These are phyloP conservation scores for Drosophila bunnanda DNA, from an alignment of 2,888 invertebrate genomes.

Conservation along the genomic window DNA sequence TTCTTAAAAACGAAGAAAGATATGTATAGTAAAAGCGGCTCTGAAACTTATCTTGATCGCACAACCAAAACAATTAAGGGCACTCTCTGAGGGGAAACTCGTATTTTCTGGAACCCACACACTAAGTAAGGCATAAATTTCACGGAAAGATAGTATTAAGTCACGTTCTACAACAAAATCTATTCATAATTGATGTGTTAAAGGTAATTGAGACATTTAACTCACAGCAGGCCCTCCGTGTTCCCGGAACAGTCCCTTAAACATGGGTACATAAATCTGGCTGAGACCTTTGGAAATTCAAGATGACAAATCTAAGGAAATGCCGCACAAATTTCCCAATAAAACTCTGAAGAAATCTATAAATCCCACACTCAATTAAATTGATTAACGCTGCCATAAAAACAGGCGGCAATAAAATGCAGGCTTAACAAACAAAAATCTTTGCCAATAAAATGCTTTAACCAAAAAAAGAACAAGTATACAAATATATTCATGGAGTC, in stretches of 20 bases:
- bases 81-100: background rate
- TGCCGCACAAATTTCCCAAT: constrained; percentile 1
- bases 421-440: constrained; percentile 45
- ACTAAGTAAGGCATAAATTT: constrained; percentile 14
- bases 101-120: constrained; percentile 15
- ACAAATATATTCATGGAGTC: constrained; percentile 23
- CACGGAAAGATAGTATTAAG: constrained; percentile 13
- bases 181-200: constrained; percentile 10
- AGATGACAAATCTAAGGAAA: constrained; percentile 28
- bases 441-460: constrained; percentile 61
- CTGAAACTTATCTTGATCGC: constrained; percentile 36
- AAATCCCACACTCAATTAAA: constrained; percentile 57
- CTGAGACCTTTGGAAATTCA: constrained; percentile 9
- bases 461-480: constrained; percentile 23
- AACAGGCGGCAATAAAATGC: constrained; percentile 30
- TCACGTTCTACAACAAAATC: constrained; percentile 22
- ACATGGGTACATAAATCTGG: constrained; percentile 11
- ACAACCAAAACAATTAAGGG: constrained; percentile 10
- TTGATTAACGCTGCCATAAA: constrained; percentile 56
- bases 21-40: constrained; percentile 15
- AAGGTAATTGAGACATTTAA: constrained; percentile 36
- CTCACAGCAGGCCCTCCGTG: constrained; percentile 16
- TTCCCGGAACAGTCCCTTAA: constrained; percentile 1
- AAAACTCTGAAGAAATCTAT: constrained; percentile 25
- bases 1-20: background rate